Percentiles rank a stretch among this genome's conserved stretches.
These are phyloP conservation scores for Apoderus coryli DNA, from an alignment of 2,888 invertebrate genomes.

Conservation along the genomic window DNA sequence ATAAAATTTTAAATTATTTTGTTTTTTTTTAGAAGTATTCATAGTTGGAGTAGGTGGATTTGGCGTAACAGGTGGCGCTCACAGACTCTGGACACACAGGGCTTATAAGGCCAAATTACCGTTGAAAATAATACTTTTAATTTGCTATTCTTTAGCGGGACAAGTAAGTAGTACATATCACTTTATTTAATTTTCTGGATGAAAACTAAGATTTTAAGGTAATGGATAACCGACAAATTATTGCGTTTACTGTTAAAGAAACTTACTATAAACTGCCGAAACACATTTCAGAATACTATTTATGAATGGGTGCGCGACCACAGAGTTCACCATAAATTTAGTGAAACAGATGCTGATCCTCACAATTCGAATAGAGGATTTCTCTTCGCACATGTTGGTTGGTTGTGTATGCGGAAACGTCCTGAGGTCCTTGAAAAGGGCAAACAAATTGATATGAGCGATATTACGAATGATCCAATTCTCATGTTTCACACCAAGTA, in stretches of 20 bases:
- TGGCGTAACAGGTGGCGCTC: slow-evolving; percentile 90
- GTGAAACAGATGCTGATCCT: slow-evolving; percentile 80
- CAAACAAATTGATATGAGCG: slow-evolving; percentile 65
- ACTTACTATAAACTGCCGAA: too few relatives aligned
- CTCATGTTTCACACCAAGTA: slow-evolving; percentile 65
- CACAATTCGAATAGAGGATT: slow-evolving; percentile 81
- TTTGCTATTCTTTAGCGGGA: slow-evolving; percentile 67
- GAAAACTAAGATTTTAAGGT: too few relatives aligned
- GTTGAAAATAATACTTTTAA: slow-evolving; percentile 60
- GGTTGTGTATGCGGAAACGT: slow-evolving; percentile 83
- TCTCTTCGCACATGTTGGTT: slow-evolving; percentile 87
- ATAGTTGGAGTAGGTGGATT: slow-evolving; percentile 46
- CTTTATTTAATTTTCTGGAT: too few relatives aligned
- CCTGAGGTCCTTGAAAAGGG: slow-evolving; percentile 70
- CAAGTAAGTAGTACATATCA: too few relatives aligned
- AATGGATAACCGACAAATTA: too few relatives aligned
- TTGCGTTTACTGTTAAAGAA: too few relatives aligned
- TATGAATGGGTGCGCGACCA: slow-evolving; percentile 78
- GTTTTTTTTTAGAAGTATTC: slow-evolving; percentile 18
- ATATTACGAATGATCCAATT: slow-evolving; percentile 55
- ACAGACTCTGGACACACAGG: slow-evolving; percentile 87
- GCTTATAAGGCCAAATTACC: slow-evolving; percentile 85
- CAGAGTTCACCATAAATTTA: slow-evolving; percentile 81
- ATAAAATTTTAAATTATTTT: too few relatives aligned
- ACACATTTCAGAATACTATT: slow-evolving; percentile 50